Percentiles rank a stretch among this genome's conserved stretches.
These are phyloP conservation scores for Hoplodrina blanda DNA, from an alignment of 2,888 invertebrate genomes.

Conservation along the genomic window DNA sequence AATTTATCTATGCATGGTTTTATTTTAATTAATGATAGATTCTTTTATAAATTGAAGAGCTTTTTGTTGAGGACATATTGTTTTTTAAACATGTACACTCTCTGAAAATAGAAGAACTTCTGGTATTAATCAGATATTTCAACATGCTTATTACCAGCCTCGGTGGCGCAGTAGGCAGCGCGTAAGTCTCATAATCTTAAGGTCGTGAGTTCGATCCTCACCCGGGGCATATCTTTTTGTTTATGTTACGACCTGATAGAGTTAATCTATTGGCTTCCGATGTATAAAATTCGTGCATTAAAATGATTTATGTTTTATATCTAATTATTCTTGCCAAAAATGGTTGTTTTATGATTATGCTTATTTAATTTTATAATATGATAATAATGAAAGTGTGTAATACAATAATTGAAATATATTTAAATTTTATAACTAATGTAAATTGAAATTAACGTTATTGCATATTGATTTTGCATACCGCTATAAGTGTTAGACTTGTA, in stretches of 20 bases:
- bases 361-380: no score
- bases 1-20: no score
- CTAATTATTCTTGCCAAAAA: neutral
- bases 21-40: no score
- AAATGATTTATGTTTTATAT: neutral
- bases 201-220: slow-evolving; percentile 91
- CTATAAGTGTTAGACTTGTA: no score
- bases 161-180: slow-evolving; percentile 97
- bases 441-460: no score
- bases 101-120: neutral
- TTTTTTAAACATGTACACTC: neutral
- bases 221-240: slow-evolving; percentile 62
- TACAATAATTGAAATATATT: no score
- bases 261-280: neutral
- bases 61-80: no score
- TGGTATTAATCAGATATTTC: slow-evolving; percentile 15
- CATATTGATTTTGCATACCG: no score
- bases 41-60: no score
- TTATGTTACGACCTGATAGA: rapidly evolving
- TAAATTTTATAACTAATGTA: no score
- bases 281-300: neutral
- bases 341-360: no score
- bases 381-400: no score
- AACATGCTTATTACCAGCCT: slow-evolving; percentile 80
- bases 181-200: slow-evolving; percentile 98